A percentile compares a stretch with the other conserved stretches of the same genome.
These are phyloP conservation scores for Drosophila koepferae DNA, from an alignment of 2,888 invertebrate genomes.

Conservation along the genomic window DNA sequence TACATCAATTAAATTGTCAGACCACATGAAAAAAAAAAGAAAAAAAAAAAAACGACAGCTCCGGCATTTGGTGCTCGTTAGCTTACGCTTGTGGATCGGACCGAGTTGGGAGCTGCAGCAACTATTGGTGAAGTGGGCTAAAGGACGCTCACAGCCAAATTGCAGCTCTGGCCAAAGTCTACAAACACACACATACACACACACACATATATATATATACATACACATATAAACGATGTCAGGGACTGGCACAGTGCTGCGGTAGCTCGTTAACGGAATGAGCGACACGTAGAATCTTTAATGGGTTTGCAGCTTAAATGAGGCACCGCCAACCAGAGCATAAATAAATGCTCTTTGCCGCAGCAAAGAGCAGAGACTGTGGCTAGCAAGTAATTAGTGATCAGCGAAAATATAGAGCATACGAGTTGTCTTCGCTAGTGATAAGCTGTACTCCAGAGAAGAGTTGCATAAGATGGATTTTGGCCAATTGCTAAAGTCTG, in stretches of 20 bases:
- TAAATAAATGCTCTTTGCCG: slow-evolving; percentile 4
- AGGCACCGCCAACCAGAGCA: slow-evolving; percentile 18
- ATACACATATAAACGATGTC: slow-evolving; percentile 55
- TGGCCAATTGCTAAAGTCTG: not conserved
- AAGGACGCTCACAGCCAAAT: slow-evolving; percentile 59
- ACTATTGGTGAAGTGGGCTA: slow-evolving; percentile 47
- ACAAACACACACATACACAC: slow-evolving; percentile 7
- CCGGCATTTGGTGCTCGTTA: slow-evolving; percentile 70
- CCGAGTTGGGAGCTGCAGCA: not conserved
- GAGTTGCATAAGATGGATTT: not conserved
- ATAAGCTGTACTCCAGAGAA: not conserved
- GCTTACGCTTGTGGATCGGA: slow-evolving; percentile 36
- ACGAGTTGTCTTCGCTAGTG: not conserved
- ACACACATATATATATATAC: too few species aligned
- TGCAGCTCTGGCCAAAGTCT: slow-evolving; percentile 47
- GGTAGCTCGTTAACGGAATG: slow-evolving; percentile 59
- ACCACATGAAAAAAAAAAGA: slow-evolving; percentile 41
- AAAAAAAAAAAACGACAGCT: slow-evolving; percentile 28
- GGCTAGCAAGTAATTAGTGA: not conserved
- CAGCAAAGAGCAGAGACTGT: not conserved
- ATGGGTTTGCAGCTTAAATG: slow-evolving; percentile 44
- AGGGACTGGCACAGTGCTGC: slow-evolving; percentile 51
- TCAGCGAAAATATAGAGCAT: slow-evolving; percentile 1
- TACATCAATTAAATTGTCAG: slow-evolving; percentile 76
- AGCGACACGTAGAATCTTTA: slow-evolving; percentile 39